Conservation (phyloP, 2,797 vertebrate genomes). For the Pipistrellus pipistrellus region DNA sequence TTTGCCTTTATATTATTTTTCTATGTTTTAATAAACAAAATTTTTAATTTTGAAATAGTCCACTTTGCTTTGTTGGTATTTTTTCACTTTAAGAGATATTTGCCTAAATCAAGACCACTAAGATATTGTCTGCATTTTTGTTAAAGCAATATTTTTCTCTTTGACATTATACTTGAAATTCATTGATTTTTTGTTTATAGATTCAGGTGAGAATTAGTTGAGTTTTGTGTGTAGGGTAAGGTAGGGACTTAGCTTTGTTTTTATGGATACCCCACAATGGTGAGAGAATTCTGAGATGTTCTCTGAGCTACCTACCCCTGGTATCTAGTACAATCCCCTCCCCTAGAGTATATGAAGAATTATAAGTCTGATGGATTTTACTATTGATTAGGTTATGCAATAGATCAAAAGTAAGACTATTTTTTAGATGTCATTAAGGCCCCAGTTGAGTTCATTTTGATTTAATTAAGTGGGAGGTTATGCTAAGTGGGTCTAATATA, state of each 20-base stretch:
- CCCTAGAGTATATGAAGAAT: neutral
- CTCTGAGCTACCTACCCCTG: neutral
- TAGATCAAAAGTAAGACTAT: neutral
- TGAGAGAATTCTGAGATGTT: neutral
- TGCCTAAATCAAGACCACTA: neutral
- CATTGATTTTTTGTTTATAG: neutral
- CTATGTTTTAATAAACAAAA: neutral
- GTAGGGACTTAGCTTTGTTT: neutral
- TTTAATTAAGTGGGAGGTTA: neutral
- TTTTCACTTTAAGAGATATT: neutral
- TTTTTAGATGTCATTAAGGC: neutral
- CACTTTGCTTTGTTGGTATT: constrained; percentile 1
- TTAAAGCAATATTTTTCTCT: constrained; percentile 11
- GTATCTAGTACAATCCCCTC: neutral
- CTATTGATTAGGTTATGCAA: neutral
- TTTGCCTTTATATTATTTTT: neutral
- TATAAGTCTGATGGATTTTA: neutral
- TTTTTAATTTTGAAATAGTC: neutral
- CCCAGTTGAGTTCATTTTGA: neutral
- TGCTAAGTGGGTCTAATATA: neutral
- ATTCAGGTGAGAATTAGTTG: neutral
- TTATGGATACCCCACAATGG: neutral
- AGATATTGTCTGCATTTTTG: neutral
- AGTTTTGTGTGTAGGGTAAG: neutral
- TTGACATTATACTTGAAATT: neutral